phyloP scores from a whole-genome alignment of 2,113 vertebrate species.

The Pterocles orientalis region DNA sequence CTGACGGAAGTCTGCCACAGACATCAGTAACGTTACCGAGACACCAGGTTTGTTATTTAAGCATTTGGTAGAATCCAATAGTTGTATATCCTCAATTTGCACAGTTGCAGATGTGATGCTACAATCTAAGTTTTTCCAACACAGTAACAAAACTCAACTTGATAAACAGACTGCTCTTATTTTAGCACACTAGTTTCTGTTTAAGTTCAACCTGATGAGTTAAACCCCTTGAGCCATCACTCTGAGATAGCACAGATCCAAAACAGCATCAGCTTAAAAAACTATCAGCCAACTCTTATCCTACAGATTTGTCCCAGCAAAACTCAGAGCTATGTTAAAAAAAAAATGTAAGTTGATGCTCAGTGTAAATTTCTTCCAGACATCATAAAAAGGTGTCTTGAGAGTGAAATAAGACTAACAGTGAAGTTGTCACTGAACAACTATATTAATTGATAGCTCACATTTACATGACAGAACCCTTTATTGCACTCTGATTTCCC shows the following conservation, averaged over 20 bases:
- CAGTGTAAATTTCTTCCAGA: conserved; percentile 8
- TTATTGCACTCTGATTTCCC: not conserved
- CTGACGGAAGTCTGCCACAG: not conserved
- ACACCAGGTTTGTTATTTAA: not conserved
- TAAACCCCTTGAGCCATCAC: not conserved
- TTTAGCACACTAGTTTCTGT: not conserved
- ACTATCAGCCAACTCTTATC: not conserved
- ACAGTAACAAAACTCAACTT: not conserved
- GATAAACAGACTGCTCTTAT: not conserved
- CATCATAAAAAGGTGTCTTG: not conserved
- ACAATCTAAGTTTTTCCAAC: not conserved
- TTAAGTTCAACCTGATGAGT: not conserved
- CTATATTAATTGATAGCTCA: not conserved
- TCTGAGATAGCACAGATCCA: not conserved
- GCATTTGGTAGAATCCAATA: not conserved
- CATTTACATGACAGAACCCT: not conserved
- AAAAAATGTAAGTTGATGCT: conserved; percentile 14
- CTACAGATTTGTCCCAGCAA: not conserved
- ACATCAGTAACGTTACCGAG: not conserved
- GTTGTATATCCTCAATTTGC: not conserved
- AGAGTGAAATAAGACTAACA: not conserved
- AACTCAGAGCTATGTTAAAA: not conserved
- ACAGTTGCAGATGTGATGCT: not conserved
- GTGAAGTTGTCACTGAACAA: not conserved
- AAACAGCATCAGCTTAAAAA: conserved; percentile 8